These are phyloP conservation scores for Drosophila aldrichi DNA, from an alignment of 2,888 invertebrate species.

Conservation along the genomic window DNA sequence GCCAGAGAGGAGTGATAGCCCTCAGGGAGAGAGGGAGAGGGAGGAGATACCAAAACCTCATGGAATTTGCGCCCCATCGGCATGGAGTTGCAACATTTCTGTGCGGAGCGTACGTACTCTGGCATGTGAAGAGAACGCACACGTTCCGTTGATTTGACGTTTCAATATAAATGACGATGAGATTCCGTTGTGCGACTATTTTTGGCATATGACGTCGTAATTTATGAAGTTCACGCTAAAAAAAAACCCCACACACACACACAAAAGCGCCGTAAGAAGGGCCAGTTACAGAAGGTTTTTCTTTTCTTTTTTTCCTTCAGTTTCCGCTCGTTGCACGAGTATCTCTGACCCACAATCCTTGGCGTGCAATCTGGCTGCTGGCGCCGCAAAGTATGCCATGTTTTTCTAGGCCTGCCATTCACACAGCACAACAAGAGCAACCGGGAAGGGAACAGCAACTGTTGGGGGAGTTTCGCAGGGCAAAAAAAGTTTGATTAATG, in stretches of 20 bases:
- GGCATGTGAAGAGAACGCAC: constrained; percentile 14
- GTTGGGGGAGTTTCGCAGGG: constrained; percentile 27
- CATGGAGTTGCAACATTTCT: constrained; percentile 18
- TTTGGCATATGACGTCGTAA: constrained; percentile 77
- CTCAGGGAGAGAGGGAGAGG: too few relatives aligned
- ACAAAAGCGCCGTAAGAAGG: constrained; percentile 28
- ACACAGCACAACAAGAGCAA: constrained; percentile 22
- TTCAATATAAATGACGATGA: constrained; percentile 71
- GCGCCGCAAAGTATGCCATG: constrained; percentile 72
- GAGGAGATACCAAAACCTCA: not conserved
- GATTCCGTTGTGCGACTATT: constrained; percentile 47
- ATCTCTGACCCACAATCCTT: constrained; percentile 67
- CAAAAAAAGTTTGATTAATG: constrained; percentile 79
- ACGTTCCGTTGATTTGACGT: constrained; percentile 71
- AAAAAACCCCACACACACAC: too few relatives aligned
- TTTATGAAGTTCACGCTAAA: constrained; percentile 67
- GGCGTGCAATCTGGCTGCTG: constrained; percentile 63
- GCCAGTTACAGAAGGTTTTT: constrained; percentile 41
- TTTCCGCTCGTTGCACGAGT: constrained; percentile 45
- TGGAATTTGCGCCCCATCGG: not conserved
- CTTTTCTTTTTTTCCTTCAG: constrained; percentile 16
- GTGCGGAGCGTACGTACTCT: constrained; percentile 10
- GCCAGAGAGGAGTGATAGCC: not conserved
- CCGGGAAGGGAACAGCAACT: not conserved
- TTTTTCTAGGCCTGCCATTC: constrained; percentile 50